These are phyloP conservation scores for Chaenogobius annularis DNA, from an alignment of 2,113 vertebrate species.

Conservation along the genomic window DNA sequence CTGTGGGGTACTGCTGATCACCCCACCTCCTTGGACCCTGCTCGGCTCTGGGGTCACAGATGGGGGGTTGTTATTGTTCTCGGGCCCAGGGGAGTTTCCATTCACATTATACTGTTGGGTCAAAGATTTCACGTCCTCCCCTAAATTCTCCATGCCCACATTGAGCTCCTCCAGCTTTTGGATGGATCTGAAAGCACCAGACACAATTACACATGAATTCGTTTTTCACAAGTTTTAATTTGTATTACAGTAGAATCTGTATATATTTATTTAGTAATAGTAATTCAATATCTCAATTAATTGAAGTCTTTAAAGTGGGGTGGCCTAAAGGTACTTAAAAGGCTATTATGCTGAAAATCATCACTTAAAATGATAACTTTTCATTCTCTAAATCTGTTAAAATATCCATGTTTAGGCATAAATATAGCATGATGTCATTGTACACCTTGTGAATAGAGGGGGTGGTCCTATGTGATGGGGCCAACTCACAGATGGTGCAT, in stretches of 20 bases:
- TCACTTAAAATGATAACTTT: no score
- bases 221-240: background rate
- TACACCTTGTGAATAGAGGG: background rate
- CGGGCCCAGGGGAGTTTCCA: conserved; percentile 54
- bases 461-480: conserved; percentile 25
- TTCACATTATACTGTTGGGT: conserved; percentile 84
- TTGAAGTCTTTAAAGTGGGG: no score
- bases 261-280: background rate
- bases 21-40: conserved; percentile 64
- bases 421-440: background rate
- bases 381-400: no score
- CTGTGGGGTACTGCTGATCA: conserved; percentile 86
- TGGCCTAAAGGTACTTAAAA: no score
- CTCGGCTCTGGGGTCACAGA: conserved; percentile 68
- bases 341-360: no score
- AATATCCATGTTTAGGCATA: fast-evolving
- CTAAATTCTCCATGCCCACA: conserved; percentile 91
- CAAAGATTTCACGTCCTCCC: conserved; percentile 86
- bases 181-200: conserved; percentile 83
- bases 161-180: conserved; percentile 97
- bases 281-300: background rate
- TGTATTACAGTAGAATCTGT: background rate
- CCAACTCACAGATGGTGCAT: conserved; percentile 56
- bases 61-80: conserved; percentile 67
- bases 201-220: background rate